Percentiles rank a stretch among this genome's conserved stretches.
phyloP scores from a whole-genome alignment of 2,113 vertebrate species.

The Hyperopisus bebe region DNA sequence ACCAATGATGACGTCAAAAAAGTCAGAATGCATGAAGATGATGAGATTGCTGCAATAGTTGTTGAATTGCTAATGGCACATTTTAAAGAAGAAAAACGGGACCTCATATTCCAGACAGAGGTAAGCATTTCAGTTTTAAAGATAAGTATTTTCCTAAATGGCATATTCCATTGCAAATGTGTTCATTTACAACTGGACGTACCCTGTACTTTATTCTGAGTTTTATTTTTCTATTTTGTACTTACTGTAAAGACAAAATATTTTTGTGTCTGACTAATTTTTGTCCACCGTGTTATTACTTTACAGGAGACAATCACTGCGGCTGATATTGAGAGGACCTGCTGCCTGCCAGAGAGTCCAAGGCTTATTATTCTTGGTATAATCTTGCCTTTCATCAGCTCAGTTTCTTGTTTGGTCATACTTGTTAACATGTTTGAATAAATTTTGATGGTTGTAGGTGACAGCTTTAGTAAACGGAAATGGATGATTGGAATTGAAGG shows the following conservation, averaged over 20 bases:
- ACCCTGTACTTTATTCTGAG: no score
- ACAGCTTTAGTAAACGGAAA: neutral
- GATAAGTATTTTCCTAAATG: neutral
- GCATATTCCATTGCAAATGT: neutral
- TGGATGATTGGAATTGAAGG: neutral
- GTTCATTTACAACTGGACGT: neutral
- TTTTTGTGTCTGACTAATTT: no score
- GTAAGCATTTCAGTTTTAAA: neutral
- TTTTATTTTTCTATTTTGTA: no score
- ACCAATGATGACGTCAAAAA: neutral
- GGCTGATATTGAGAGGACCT: neutral
- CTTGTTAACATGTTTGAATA: neutral
- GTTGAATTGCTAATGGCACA: no score
- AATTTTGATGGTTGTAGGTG: neutral
- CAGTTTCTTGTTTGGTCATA: neutral
- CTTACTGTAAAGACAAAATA: no score
- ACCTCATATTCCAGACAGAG: neutral
- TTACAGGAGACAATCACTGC: neutral
- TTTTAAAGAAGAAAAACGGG: neutral
- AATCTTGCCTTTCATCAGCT: neutral
- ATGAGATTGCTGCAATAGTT: no score
- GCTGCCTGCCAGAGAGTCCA: neutral
- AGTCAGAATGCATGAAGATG: neutral
- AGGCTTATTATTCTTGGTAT: neutral
- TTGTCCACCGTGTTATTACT: no score